A percentile compares a stretch with the other conserved stretches of the same genome.
Evolutionary conservation across 2,113 vertebrate species (phyloP).

Genomic region (Miniopterus natalensis): DNA sequence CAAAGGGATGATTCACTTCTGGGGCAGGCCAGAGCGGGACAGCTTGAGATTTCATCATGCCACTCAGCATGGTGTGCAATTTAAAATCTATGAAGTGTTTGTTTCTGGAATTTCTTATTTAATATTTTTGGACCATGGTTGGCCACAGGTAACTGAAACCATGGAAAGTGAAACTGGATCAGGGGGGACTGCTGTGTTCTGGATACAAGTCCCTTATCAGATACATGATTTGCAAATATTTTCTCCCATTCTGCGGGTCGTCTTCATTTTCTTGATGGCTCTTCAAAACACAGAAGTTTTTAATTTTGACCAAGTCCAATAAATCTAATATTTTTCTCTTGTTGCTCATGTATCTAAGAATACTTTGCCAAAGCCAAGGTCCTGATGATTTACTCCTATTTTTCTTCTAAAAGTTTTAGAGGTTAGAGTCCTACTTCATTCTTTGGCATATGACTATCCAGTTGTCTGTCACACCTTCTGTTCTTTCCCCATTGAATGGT

Average conservation of each 20-base stretch:
- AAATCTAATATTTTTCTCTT: background rate
- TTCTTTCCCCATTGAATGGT: background rate
- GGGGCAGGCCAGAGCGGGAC: background rate
- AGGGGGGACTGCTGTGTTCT: background rate
- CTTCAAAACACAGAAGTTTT: background rate
- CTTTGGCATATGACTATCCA: background rate
- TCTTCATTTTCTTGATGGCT: background rate
- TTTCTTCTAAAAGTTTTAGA: background rate
- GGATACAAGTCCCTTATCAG: background rate
- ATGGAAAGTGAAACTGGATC: background rate
- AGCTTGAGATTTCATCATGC: background rate
- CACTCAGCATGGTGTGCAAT: background rate
- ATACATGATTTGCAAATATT: background rate
- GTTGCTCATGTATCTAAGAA: background rate
- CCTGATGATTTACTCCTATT: background rate
- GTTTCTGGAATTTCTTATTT: background rate
- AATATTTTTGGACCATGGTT: background rate
- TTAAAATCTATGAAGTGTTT: background rate
- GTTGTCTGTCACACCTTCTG: background rate
- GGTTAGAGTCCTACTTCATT: slow-evolving; percentile 7
- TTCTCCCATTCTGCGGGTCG: background rate
- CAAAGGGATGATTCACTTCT: background rate
- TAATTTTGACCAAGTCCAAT: background rate
- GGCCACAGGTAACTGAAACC: background rate
- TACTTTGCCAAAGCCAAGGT: background rate